Conservation (phyloP, 1,140 invertebrate species). For the Psix sp. region DNA sequence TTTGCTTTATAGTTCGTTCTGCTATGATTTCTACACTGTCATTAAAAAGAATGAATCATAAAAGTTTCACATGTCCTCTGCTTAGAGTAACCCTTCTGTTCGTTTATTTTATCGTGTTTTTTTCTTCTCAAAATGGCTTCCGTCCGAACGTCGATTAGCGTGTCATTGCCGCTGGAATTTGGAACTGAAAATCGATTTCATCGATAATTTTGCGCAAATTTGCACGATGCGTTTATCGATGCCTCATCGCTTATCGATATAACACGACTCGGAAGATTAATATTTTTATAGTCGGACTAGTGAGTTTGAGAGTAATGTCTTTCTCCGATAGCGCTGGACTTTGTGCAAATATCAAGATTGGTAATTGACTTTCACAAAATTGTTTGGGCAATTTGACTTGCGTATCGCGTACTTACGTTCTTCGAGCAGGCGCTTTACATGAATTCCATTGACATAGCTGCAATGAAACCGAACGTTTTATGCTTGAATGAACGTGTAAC, state of each 20-base stretch:
- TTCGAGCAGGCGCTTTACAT: conserved; percentile 13
- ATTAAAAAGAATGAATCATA: conserved; percentile 41
- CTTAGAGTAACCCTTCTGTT: too few relatives aligned
- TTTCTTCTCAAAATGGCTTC: too few relatives aligned
- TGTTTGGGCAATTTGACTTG: conserved; percentile 14
- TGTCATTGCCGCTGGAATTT: too few relatives aligned
- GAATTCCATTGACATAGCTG: conserved; percentile 14
- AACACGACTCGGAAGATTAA: conserved; percentile 2
- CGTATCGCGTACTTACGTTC: conserved; percentile 20
- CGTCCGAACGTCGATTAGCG: too few relatives aligned
- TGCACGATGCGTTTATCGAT: background rate
- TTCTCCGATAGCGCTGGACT: conserved; percentile 20
- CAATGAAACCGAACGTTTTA: conserved; percentile 28
- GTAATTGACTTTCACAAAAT: conserved; percentile 47
- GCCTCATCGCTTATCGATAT: conserved; percentile 4
- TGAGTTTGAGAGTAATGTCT: conserved; percentile 17
- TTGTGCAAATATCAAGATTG: conserved; percentile 13
- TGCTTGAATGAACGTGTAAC: conserved; percentile 16
- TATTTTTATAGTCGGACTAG: conserved; percentile 5
- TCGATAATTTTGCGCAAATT: too few relatives aligned
- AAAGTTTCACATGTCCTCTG: too few relatives aligned
- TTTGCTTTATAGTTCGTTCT: conserved; percentile 47
- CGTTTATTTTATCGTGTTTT: too few relatives aligned
- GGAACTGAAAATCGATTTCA: too few relatives aligned
- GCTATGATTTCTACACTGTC: conserved; percentile 25